Evolutionary conservation across 2,888 invertebrate genomes (phyloP).

Genomic region (Balanococcus diminutus): DNA sequence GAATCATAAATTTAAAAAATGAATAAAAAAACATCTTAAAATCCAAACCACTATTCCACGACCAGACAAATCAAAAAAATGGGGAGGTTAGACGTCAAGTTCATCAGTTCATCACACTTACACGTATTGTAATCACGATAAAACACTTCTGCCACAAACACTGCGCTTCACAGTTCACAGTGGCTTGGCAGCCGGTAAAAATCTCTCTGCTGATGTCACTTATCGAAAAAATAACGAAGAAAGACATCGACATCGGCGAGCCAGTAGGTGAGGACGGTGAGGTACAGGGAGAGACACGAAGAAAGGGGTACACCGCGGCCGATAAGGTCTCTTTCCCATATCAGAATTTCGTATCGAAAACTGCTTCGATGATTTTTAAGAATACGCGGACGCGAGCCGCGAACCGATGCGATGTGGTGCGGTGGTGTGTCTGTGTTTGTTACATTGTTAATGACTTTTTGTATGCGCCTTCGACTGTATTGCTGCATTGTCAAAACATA

Average conservation of each 20-base stretch:
- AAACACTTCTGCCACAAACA: too few species aligned
- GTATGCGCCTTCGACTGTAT: constrained; percentile 1
- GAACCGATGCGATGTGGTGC: background rate
- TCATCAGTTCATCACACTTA: too few species aligned
- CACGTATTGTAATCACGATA: too few species aligned
- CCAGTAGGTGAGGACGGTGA: background rate
- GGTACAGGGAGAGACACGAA: too few species aligned
- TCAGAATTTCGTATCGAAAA: constrained; percentile 51
- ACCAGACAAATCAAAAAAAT: too few species aligned
- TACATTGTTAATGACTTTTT: constrained; percentile 46
- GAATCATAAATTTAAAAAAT: too few species aligned
- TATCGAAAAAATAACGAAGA: background rate
- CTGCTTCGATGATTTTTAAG: constrained; percentile 52
- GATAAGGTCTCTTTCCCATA: constrained; percentile 54
- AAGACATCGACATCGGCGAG: background rate
- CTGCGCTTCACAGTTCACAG: background rate
- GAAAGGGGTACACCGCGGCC: background rate
- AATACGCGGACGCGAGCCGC: constrained; percentile 43
- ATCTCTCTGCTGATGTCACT: background rate
- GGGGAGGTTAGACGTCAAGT: too few species aligned
- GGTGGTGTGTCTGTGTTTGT: constrained; percentile 41
- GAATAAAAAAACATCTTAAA: too few species aligned
- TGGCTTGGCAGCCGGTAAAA: background rate
- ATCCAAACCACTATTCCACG: too few species aligned
- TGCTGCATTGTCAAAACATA: constrained; percentile 53